Percentiles rank a stretch among this genome's conserved stretches.
Evolutionary conservation across 2,113 vertebrate genomes (phyloP).

Genomic region (Erpornis zantholeuca): DNA sequence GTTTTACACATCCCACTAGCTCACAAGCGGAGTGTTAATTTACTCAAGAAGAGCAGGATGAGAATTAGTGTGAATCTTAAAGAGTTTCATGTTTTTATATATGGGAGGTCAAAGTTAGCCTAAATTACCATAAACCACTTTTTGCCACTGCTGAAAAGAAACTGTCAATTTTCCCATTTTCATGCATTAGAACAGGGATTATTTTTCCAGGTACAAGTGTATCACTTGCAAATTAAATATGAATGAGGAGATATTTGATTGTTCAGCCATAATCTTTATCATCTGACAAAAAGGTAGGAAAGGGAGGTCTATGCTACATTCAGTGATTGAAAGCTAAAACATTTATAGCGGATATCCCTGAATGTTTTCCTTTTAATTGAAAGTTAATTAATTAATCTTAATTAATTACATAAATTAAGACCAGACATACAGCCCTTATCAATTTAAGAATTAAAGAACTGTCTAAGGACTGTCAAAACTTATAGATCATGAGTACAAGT

Average conservation of each 20-base stretch:
- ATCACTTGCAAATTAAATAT: slow-evolving; percentile 11
- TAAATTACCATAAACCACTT: not conserved
- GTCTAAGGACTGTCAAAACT: not conserved
- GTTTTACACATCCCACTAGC: not conserved
- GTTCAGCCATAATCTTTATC: not conserved
- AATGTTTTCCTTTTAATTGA: not conserved
- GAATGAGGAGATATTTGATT: not conserved
- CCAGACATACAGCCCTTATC: not conserved
- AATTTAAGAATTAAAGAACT: not conserved
- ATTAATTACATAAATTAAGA: not conserved
- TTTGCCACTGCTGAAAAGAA: not conserved
- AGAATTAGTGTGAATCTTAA: not conserved
- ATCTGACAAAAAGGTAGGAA: not conserved
- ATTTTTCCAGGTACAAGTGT: not conserved
- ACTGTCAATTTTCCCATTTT: not conserved
- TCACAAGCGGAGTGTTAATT: not conserved
- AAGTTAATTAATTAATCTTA: not conserved
- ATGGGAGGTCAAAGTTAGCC: not conserved
- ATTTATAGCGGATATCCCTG: not conserved
- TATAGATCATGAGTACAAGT: not conserved
- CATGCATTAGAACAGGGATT: not conserved
- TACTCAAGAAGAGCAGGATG: not conserved
- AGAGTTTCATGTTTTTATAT: not conserved
- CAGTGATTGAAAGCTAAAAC: not conserved
- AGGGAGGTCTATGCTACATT: not conserved